Base-by-base conservation (phyloP, 2,888 invertebrate species). In the Iselma pallidipennis region DNA sequence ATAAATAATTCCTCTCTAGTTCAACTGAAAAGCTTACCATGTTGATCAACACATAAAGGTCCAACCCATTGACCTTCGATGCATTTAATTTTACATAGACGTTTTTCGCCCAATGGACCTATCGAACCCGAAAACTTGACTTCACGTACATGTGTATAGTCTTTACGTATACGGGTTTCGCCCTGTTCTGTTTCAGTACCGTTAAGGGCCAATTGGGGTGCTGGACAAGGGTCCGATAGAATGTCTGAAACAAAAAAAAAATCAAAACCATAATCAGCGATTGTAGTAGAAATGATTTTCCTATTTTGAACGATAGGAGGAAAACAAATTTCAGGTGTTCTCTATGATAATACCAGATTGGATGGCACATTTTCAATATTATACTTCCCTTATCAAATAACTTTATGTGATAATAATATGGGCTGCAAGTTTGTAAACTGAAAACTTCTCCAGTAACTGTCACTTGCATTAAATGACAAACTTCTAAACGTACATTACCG, bases 51-150 rank as follows among this genome's bases (percentile, higher is more conserved):
- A 79, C 93, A 93, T 19, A 93, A 83, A 1, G 93, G 93, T 2
- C 93, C 93, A 45, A 92, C 90, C 93, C 93, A 93, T 78, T 91
- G 89, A 49, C 92, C 92, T 76, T 90, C 91, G 63, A 92, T 88
- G 77, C 93, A 93, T 79, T 92, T 92, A 68, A 93, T 91, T 81
- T 93, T 93, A 81, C 93, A 93, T 57, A 91, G 85, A 25, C 91
- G 83, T 59, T 87, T 84, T 77, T 91, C 91, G 66, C 89, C 89
- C 61, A 90, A 81, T 2, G 91, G 90, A 10, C 91, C 90, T 66
- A 92, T 88, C 66, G 90, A 85, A 16, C 91, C 91, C n/a, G 90
- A 88, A 80, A 92, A 92, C 78, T 88, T 88, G 1, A 89, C 89
- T 84, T 89, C 81, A 49, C 78, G 71, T 29, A 82, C 75, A 50